phyloP scores from a whole-genome alignment of 2,888 invertebrate species.

The Cylloceria caligata region DNA sequence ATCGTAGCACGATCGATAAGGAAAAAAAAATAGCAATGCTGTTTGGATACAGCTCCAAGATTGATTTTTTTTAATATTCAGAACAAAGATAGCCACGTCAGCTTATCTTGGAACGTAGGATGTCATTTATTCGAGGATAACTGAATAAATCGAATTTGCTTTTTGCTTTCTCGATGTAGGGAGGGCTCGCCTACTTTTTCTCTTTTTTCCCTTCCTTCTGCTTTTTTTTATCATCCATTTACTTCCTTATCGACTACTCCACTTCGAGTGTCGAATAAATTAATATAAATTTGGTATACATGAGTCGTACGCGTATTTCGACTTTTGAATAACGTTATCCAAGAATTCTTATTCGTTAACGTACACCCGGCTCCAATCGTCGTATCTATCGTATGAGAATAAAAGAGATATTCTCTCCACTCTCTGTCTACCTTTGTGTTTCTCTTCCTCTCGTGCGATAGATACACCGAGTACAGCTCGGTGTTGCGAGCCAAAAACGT shows the following conservation, averaged over 20 bases:
- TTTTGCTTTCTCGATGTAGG: conserved; percentile 4
- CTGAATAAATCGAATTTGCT: conserved; percentile 57
- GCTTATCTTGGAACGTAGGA: conserved; percentile 56
- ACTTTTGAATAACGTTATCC: not conserved
- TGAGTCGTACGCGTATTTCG: not conserved
- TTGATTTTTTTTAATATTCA: conserved; percentile 23
- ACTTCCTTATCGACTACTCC: conserved; percentile 36
- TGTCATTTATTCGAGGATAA: conserved; percentile 64
- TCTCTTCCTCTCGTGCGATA: too few species aligned
- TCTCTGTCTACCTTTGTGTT: too few species aligned
- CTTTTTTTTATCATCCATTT: conserved; percentile 64
- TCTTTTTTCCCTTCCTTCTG: conserved; percentile 23
- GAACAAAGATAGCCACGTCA: conserved; percentile 56
- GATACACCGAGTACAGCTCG: too few species aligned
- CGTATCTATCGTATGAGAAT: too few species aligned
- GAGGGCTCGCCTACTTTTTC: not conserved
- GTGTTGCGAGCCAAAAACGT: too few species aligned
- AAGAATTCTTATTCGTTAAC: too few species aligned
- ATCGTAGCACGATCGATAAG: not conserved
- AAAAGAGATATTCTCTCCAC: too few species aligned
- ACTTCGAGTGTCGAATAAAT: not conserved
- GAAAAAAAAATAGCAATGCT: not conserved
- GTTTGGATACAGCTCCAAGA: not conserved
- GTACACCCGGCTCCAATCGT: too few species aligned
- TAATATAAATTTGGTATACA: conserved; percentile 7